A percentile compares a stretch with the other conserved stretches of the same genome.
Conservation (phyloP, 2,888 invertebrate genomes). For the Steinernema hermaphroditum region DNA sequence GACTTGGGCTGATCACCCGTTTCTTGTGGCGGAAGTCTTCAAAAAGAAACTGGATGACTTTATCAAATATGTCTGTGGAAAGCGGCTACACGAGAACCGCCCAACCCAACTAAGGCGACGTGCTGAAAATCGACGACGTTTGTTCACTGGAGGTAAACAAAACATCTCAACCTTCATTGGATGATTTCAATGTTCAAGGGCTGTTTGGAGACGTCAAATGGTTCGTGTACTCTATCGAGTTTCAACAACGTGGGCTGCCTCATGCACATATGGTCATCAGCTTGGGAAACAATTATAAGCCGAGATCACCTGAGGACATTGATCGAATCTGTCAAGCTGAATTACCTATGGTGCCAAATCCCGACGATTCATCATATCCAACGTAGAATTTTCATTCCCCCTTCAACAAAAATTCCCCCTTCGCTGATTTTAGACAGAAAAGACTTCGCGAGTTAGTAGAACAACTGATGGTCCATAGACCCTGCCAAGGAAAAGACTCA, state of each 20-base stretch:
- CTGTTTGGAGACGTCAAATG: neutral
- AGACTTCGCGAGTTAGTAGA: neutral
- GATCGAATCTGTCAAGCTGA: neutral
- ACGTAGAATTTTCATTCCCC: too few species aligned
- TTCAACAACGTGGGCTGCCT: neutral
- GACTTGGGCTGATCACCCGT: neutral
- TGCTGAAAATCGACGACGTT: neutral
- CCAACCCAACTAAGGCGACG: neutral
- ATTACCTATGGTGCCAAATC: neutral
- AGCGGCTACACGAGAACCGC: neutral
- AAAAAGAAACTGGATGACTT: neutral
- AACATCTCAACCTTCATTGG: neutral
- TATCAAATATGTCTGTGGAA: neutral
- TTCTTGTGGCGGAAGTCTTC: neutral
- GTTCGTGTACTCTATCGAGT: neutral
- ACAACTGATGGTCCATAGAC: neutral
- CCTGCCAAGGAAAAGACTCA: neutral
- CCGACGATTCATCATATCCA: neutral
- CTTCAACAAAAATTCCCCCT: neutral
- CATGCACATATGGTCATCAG: neutral
- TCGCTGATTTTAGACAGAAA: neutral
- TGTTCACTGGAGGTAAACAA: neutral
- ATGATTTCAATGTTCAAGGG: conserved; percentile 4
- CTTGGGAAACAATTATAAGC: neutral
- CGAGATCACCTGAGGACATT: neutral